Percentiles rank a stretch among this genome's conserved stretches.
These are phyloP conservation scores for Eulithis testata DNA, from an alignment of 2,888 invertebrate genomes.

Conservation along the genomic window DNA sequence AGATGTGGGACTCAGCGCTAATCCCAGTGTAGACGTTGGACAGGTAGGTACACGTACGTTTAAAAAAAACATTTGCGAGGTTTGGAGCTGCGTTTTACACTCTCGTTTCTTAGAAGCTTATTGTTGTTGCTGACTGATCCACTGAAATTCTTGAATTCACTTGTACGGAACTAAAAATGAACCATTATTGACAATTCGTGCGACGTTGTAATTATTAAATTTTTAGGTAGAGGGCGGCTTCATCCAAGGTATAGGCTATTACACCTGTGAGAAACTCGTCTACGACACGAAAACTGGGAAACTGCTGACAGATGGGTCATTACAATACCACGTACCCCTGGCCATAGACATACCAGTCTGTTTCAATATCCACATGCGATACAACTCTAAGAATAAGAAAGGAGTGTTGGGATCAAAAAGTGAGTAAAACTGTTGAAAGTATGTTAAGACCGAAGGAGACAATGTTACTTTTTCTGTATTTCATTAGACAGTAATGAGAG, in stretches of 20 bases:
- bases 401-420: slow-evolving; percentile 89
- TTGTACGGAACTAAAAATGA: no score
- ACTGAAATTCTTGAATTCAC: no score
- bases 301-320: slow-evolving; percentile 88
- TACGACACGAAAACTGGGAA: slow-evolving; percentile 85
- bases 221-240: slow-evolving; percentile 88
- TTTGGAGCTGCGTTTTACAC: no score
- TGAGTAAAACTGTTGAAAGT: slow-evolving; percentile 44
- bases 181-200: background rate
- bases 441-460: no score
- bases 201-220: background rate
- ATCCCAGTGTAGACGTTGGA: slow-evolving; percentile 87
- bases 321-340: slow-evolving; percentile 89
- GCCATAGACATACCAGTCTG: slow-evolving; percentile 88
- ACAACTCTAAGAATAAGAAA: slow-evolving; percentile 85
- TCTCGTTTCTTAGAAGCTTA: background rate
- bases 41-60: slow-evolving; percentile 68
- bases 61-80: no score
- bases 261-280: slow-evolving; percentile 87
- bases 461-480: no score
- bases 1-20: slow-evolving; percentile 87
- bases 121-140: background rate
- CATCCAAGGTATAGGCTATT: slow-evolving; percentile 88
- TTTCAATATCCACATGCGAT: slow-evolving; percentile 85
- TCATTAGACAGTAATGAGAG: no score